A percentile compares a stretch with the other conserved stretches of the same genome.
Evolutionary conservation across 2,797 vertebrate genomes (phyloP).

Genomic region (Helarctos malayanus): DNA sequence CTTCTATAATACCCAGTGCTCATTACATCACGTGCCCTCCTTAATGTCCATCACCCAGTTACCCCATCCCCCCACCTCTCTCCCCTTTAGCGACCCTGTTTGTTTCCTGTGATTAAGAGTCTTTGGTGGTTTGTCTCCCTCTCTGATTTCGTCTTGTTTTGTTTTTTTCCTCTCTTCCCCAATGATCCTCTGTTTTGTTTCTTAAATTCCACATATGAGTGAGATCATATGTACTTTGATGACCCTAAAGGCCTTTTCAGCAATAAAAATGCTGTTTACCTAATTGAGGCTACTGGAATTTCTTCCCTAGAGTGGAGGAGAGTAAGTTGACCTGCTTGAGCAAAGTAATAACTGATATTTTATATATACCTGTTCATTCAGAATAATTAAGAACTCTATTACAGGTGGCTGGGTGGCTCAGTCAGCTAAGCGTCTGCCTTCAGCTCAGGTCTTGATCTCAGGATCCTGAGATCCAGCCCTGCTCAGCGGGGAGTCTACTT

Average conservation of each 20-base stretch:
- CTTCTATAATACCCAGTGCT: too few species aligned
- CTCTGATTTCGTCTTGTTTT: too few species aligned
- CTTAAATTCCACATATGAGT: too few species aligned
- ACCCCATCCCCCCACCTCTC: too few species aligned
- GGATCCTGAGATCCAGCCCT: background rate
- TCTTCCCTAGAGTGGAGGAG: background rate
- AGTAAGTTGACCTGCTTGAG: conserved; percentile 14
- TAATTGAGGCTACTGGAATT: background rate
- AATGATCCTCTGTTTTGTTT: too few species aligned
- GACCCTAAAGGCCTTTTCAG: conserved; percentile 1
- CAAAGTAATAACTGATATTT: background rate
- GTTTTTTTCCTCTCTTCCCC: too few species aligned
- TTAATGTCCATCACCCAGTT: too few species aligned
- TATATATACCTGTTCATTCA: background rate
- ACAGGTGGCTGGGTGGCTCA: background rate
- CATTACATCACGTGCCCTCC: too few species aligned
- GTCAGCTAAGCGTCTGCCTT: background rate
- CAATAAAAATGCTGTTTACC: conserved; percentile 9
- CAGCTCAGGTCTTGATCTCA: background rate
- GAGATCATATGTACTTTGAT: background rate
- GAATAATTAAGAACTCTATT: background rate
- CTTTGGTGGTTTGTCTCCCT: too few species aligned
- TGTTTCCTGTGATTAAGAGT: too few species aligned
- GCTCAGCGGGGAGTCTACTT: background rate
- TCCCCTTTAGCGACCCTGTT: too few species aligned